Evolutionary conservation across 1,140 invertebrate species (phyloP).

Genomic region (Drosophila murphyi): DNA sequence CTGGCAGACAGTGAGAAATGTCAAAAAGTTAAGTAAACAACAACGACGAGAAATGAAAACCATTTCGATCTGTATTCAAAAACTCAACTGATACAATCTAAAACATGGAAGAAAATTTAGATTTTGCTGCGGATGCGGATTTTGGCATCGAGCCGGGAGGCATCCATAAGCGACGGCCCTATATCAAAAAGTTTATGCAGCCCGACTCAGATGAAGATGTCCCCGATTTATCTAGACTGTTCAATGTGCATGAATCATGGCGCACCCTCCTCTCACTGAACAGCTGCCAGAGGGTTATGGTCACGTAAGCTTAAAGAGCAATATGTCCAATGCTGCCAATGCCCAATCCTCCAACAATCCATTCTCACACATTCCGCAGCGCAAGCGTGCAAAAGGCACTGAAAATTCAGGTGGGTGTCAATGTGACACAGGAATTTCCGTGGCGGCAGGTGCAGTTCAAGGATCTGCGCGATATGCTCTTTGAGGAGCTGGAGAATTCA

Average conservation of each 20-base stretch:
- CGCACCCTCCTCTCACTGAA: slow-evolving; percentile 56
- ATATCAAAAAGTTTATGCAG: slow-evolving; percentile 59
- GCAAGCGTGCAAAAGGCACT: slow-evolving; percentile 83
- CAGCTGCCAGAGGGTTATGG: slow-evolving; percentile 71
- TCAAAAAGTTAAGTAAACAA: slow-evolving; percentile 10
- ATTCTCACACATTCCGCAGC: slow-evolving; percentile 4
- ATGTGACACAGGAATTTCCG: slow-evolving; percentile 89
- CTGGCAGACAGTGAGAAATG: slow-evolving; percentile 45
- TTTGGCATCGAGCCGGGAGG: background rate
- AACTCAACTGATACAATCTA: slow-evolving; percentile 1
- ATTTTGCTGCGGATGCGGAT: background rate
- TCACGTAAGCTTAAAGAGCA: slow-evolving; percentile 44
- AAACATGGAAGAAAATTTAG: slow-evolving; percentile 25
- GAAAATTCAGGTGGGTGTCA: slow-evolving; percentile 85
- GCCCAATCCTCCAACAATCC: too few species aligned
- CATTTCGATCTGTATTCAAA: background rate
- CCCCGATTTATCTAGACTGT: slow-evolving; percentile 41
- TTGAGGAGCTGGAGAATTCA: slow-evolving; percentile 84
- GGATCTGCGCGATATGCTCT: slow-evolving; percentile 87
- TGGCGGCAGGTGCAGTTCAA: slow-evolving; percentile 89
- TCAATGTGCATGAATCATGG: slow-evolving; percentile 72
- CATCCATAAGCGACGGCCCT: slow-evolving; percentile 29
- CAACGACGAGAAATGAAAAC: slow-evolving; percentile 4
- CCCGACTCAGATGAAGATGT: slow-evolving; percentile 68
- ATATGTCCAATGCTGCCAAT: background rate